These are phyloP conservation scores for Plecotus auritus DNA, from an alignment of 2,113 vertebrate genomes.

Conservation along the genomic window DNA sequence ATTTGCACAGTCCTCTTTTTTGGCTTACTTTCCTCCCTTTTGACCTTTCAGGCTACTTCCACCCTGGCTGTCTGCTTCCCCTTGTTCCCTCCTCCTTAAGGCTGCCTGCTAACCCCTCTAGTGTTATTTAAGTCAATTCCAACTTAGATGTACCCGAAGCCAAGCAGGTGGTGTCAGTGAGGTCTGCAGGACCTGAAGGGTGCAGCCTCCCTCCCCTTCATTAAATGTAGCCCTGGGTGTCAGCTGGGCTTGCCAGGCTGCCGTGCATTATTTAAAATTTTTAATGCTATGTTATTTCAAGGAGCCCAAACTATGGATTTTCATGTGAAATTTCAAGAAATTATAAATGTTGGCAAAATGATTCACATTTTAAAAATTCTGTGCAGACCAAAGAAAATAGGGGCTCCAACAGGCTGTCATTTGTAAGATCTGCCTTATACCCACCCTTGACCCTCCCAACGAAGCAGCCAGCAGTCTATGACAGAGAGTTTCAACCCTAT, in stretches of 20 bases:
- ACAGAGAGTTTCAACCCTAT: neutral
- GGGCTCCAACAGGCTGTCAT: neutral
- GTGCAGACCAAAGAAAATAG: neutral
- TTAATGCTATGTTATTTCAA: constrained; percentile 6
- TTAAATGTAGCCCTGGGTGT: neutral
- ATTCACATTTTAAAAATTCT: neutral
- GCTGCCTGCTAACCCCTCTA: neutral
- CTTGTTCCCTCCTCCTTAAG: neutral
- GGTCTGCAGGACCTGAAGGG: too few species aligned
- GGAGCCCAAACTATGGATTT: neutral
- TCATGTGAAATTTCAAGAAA: constrained; percentile 26
- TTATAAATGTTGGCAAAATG: constrained; percentile 32
- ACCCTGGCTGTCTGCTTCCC: neutral
- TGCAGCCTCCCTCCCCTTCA: neutral
- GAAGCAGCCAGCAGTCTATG: neutral
- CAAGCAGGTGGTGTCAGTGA: neutral
- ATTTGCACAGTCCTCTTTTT: neutral
- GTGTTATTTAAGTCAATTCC: neutral
- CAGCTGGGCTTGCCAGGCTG: neutral
- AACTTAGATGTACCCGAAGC: neutral
- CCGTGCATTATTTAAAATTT: neutral
- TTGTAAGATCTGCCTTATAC: neutral
- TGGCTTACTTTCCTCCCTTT: neutral
- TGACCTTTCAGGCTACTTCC: neutral
- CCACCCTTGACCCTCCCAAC: neutral